Percentiles rank a stretch among this genome's conserved stretches.
These are phyloP conservation scores for Phenganax subtilis DNA, from an alignment of 92 coral and sea anemone species.

Conservation along the genomic window DNA sequence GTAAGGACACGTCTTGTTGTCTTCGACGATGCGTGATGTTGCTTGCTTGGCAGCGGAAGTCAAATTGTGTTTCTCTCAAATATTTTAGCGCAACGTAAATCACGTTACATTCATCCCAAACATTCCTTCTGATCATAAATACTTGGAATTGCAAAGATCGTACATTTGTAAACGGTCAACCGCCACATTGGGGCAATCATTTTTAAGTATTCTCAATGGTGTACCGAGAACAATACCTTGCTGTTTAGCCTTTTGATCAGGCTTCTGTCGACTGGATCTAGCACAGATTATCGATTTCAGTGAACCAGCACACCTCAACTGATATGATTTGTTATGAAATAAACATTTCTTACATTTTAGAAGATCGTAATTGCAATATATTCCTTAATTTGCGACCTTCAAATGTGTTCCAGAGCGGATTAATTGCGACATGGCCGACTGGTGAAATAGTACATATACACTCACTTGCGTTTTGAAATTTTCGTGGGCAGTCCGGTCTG, in stretches of 20 bases:
- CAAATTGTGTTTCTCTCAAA: not conserved
- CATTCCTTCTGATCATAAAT: conserved; percentile 34
- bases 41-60: conserved; percentile 27
- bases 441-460: not conserved
- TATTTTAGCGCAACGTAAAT: conserved; percentile 17
- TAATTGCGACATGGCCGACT: not conserved
- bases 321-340: conserved; percentile 5
- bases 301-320: not conserved
- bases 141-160: conserved; percentile 30
- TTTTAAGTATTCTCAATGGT: conserved; percentile 1
- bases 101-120: conserved; percentile 25
- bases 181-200: not conserved
- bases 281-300: conserved; percentile 16
- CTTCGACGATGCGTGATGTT: not conserved
- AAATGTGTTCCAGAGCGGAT: conserved; percentile 8
- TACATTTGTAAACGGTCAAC: not conserved
- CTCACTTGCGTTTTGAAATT: conserved; percentile 7
- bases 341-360: not conserved
- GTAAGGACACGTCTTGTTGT: conserved; percentile 50
- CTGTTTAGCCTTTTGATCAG: conserved; percentile 20
- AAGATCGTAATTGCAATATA: not conserved
- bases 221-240: conserved; percentile 21
- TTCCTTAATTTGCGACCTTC: not conserved
- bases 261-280: conserved; percentile 4
- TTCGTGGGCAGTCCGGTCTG: not conserved